A percentile compares a stretch with the other conserved stretches of the same genome.
Conservation (phyloP, 1,140 invertebrate genomes). For the Lerema accius region DNA sequence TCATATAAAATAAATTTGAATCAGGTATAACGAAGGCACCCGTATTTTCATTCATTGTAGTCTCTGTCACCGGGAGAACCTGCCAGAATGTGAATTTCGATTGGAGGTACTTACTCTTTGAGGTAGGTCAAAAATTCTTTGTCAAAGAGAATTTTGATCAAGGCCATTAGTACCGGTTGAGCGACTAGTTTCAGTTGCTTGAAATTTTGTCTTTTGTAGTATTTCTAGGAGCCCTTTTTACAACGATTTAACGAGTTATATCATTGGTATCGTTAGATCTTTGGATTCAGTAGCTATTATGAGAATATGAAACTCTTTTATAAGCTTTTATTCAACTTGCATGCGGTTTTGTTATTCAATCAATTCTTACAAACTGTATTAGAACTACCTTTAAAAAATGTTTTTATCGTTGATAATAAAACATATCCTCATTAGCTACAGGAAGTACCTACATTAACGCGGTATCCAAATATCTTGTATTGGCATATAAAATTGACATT, state of each 20-base stretch:
- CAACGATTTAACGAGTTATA: neutral
- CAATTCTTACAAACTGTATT: no score
- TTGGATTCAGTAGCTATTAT: no score
- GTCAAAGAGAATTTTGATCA: constrained; percentile 16
- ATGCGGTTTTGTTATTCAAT: no score
- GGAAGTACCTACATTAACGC: no score
- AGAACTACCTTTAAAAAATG: no score
- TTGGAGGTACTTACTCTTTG: neutral
- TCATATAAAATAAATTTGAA: neutral
- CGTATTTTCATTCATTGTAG: neutral
- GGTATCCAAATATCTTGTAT: no score
- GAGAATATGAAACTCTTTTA: no score
- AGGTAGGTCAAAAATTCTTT: constrained; percentile 3
- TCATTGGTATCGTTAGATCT: neutral
- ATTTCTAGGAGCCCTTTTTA: neutral
- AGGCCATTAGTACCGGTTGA: constrained; percentile 8
- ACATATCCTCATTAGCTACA: no score
- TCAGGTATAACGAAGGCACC: neutral
- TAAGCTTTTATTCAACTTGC: no score
- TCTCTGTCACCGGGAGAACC: neutral
- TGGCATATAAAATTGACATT: no score
- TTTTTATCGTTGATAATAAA: no score
- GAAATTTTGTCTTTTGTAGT: neutral
- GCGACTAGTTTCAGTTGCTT: neutral
- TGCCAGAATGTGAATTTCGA: neutral